Base-by-base conservation (phyloP, 2,888 invertebrate genomes). In the Melikaiella ostensackeni region DNA sequence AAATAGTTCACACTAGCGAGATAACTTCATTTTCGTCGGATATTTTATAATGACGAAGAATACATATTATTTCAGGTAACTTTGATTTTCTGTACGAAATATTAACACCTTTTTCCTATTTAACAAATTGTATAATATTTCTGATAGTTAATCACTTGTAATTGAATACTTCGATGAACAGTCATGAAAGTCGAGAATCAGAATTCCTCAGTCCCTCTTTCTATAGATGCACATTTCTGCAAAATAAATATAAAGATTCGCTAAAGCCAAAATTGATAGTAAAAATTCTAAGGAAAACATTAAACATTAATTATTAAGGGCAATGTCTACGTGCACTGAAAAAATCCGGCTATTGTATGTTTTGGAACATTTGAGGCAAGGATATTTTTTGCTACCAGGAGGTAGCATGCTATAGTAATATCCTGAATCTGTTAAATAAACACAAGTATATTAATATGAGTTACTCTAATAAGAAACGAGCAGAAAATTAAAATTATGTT, bases 301-400 rank as follows among this genome's bases (percentile, higher is more conserved):
- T n/a, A 0, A 46, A 46, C 46, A 46, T 46, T 46, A 19, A 7
- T 50, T 50, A n/a, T n/a, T n/a, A n/a, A 50, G 16, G 7, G n/a
- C 2, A 50, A 3, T 50, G 19, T 50, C 8, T 0, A 50, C n/a
- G 8, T n/a, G n/a, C n/a, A n/a, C n/a, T n/a, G n/a, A n/a, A n/a
- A n/a, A n/a, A n/a, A n/a, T n/a, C n/a, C n/a, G n/a, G n/a, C n/a
- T n/a, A n/a, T n/a, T 87, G 83, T 87, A 88, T 7, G 66, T 84
- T 59, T 82, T 81, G 0, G 83, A 82, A 76, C 87, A 88, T 21
- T 79, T 77, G 76, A 75, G 77, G 81, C 87, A 87, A 24, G 82
- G 78, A 35, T 83, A 83, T 21, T 84, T 77, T 55, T 55, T 55
- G 21, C 8, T 3, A 13, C n/a, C 21, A 4, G 21, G 3, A 59